Percentiles rank a stretch among this genome's conserved stretches.
These are phyloP conservation scores for Ptilodon capucinus DNA, from an alignment of 2,888 invertebrate species.

Conservation along the genomic window DNA sequence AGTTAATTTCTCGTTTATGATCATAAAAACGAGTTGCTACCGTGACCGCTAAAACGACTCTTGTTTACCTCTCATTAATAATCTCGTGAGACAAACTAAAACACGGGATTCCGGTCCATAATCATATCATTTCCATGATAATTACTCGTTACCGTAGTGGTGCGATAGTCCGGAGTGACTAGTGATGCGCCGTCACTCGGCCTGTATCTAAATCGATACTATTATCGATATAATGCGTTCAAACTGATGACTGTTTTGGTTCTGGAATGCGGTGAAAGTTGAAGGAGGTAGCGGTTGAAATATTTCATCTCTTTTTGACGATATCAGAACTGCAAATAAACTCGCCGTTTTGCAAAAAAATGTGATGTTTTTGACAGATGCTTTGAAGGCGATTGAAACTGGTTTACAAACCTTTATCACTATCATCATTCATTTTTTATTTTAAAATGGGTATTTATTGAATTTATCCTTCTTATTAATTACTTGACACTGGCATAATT, in stretches of 20 bases:
- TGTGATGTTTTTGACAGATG: too few species aligned
- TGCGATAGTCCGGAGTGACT: constrained; percentile 5
- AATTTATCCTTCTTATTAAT: too few species aligned
- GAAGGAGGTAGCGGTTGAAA: neutral
- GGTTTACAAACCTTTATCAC: too few species aligned
- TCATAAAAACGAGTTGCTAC: neutral
- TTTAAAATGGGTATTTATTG: too few species aligned
- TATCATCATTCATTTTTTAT: too few species aligned
- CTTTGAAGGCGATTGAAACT: too few species aligned
- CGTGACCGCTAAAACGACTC: neutral
- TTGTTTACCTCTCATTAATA: neutral
- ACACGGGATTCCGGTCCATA: neutral
- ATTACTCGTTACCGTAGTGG: neutral
- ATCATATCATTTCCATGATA: neutral
- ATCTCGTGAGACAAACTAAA: neutral
- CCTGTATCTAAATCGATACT: constrained; percentile 57
- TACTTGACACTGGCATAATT: too few species aligned
- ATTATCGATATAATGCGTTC: constrained; percentile 55
- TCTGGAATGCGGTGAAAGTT: constrained; percentile 5
- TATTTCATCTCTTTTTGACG: too few species aligned
- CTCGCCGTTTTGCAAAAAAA: too few species aligned
- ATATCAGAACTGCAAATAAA: too few species aligned
- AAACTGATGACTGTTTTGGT: constrained; percentile 15
- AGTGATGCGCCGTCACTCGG: constrained; percentile 43
- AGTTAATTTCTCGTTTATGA: too few species aligned